Evolutionary conservation across 2,797 vertebrate species (phyloP), one percentile per base, ranked within the genome.

Genomic region (Chrosomus eos): DNA sequence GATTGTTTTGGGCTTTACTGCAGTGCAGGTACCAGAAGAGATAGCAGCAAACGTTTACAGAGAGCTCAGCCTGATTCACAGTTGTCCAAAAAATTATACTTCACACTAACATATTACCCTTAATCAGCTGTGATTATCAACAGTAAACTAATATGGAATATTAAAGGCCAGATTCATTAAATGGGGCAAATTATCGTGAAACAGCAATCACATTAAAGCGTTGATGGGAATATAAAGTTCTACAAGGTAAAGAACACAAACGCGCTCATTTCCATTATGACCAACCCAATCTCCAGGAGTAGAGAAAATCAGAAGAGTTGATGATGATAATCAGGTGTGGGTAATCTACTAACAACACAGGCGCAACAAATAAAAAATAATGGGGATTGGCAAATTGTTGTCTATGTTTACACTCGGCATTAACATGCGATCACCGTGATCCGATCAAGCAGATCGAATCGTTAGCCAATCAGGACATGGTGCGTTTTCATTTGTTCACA

Each of bases 1-100:
- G 94, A 55, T 64, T 95, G 91, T 96, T 96, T 90, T 96, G 95
- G 96, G 95, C 93, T 85, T 93, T 96, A 14, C 75, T 96, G 36
- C 96, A 96, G 89, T 96, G 95, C 95, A 96, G 96, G 96, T 96
- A 91, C 7, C 45, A 51, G 23, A 53, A 73, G 5, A 33, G 7
- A 8, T 13, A 1, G 38, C 6, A 51, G 9, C 40, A 84, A 2
- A 80, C 11, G 5, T 11, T 23, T 51, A 31, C 26, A 75, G 45
- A 43, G 3, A 38, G 3, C n/a, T 67, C 38, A 55, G 10, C 0
- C 13, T 33, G 58, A 73, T n/a, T 18, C 51, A 48, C 23, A 40
- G 36, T 7, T 38, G 3, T n/a, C 71, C 31, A 3, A 8, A 62
- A 62, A 6, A 72, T 55, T 7, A n/a, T 28, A 36, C 72, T 67